Evolutionary conservation across 2,797 vertebrate species (phyloP).

Genomic region (Ctenosaura bakeri): DNA sequence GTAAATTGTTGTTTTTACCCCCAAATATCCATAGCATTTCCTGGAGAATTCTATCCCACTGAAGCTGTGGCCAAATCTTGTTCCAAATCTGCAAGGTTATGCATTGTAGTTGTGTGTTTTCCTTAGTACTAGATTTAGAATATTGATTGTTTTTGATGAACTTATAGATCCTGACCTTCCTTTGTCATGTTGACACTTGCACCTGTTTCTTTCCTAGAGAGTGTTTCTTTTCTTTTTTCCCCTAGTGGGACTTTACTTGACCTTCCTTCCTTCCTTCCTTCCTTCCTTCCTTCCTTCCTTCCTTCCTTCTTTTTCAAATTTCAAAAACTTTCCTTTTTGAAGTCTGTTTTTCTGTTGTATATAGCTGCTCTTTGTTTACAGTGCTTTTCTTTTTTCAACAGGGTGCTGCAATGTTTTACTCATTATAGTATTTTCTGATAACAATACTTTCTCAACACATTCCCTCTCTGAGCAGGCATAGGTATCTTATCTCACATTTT

Average conservation of each 20-base stretch:
- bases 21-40: background rate
- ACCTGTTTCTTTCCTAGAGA: background rate
- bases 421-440: background rate
- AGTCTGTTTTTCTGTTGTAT: background rate
- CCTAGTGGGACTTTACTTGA: background rate
- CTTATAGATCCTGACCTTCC: background rate
- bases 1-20: background rate
- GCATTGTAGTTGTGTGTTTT: background rate
- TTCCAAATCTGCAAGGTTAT: background rate
- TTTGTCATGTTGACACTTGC: background rate
- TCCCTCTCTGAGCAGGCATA: background rate
- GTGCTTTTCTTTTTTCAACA: background rate
- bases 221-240: background rate
- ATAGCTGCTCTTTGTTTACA: background rate
- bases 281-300: background rate
- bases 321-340: background rate
- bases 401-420: background rate
- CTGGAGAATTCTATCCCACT: background rate
- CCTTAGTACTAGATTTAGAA: background rate
- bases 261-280: no score
- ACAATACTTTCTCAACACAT: background rate
- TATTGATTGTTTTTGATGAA: background rate
- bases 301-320: background rate
- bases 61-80: background rate
- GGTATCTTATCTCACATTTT: background rate